Base-by-base conservation (phyloP, 2,797 vertebrate species). In the Notoglanidium macrostoma region DNA sequence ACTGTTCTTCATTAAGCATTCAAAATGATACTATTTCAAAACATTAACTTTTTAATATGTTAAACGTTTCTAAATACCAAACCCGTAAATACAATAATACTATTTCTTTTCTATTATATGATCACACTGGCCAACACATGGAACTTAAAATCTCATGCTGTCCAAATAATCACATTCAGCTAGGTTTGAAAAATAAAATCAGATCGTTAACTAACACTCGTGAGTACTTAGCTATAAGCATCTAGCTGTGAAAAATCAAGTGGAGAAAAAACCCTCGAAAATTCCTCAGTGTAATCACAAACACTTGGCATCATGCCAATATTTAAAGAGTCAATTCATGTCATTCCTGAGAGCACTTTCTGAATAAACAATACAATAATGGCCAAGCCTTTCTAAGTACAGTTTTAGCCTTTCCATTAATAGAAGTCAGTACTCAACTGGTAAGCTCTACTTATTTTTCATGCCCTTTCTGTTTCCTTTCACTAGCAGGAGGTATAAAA, bases 241-340 rank as follows among this genome's bases (percentile, higher is more conserved):
- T 10, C 59, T 46, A 82, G 12, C 26, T 82, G 26, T 49, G 80
- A 65, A 67, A 67, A 51, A 49, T 67, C 61, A 67, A 83, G 44
- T 83, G 40, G 40, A 21, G n/a, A 5, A 19, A 29, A 65, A 67
- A 63, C 9, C 32, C 10, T 46, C 44, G 26, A 74, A 55, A 8
- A 19, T 77, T 44, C 26, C 40, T 82, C 44, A 19, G 44, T 21
- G n/a, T 51, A 82, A 65, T 82, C 80, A 82, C 61, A 83, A 81
- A 67, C 61, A 21, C 61, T 83, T 83, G 61, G 26, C n/a, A 32
- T 83, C 1, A 51, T 29, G 44, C 26, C 8, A 67, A 67, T 83
- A 83, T 67, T 32, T 23, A 67, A 83, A 67, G 44, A 29, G 79
- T 82, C 59, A 65, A 49, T 82, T 67, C 15, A 67, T 67, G 44